These are phyloP conservation scores for Pseudochaenichthys georgianus DNA, from an alignment of 2,797 vertebrate species.

Conservation along the genomic window DNA sequence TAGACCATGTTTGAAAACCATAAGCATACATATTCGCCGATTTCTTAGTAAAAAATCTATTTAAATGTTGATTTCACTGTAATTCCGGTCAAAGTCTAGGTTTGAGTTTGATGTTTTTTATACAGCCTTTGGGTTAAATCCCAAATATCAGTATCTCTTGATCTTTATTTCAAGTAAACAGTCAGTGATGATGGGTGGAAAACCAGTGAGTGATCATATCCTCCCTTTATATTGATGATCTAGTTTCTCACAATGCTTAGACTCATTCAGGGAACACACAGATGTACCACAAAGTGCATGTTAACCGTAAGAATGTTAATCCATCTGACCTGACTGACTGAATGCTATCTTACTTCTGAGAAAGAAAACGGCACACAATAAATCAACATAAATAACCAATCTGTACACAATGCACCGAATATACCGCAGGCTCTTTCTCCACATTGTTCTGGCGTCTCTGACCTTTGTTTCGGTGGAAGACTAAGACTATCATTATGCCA, in stretches of 20 bases:
- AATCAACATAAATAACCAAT: background rate
- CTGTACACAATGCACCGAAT: slow-evolving; percentile 11
- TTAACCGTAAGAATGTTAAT: background rate
- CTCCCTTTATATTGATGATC: background rate
- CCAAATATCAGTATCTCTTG: background rate
- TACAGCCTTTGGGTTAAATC: background rate
- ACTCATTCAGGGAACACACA: background rate
- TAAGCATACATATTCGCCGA: too few relatives aligned
- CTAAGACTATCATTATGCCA: slow-evolving; percentile 3
- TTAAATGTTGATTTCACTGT: background rate
- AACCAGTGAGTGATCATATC: background rate
- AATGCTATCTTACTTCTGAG: background rate
- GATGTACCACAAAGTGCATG: background rate
- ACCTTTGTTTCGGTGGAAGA: slow-evolving; percentile 6
- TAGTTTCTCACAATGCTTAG: background rate
- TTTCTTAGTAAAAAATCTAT: too few relatives aligned
- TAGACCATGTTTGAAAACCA: too few relatives aligned
- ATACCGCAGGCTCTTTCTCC: slow-evolving; percentile 1
- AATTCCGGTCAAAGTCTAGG: too few relatives aligned
- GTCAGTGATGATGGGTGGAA: background rate
- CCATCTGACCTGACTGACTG: background rate
- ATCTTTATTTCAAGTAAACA: background rate
- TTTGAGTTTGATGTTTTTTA: background rate
- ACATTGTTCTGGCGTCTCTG: slow-evolving; percentile 9
- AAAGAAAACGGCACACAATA: background rate